Percentiles rank a stretch among this genome's conserved stretches.
Evolutionary conservation across 2,797 vertebrate species (phyloP).

Genomic region (Sphaeramia orbicularis): DNA sequence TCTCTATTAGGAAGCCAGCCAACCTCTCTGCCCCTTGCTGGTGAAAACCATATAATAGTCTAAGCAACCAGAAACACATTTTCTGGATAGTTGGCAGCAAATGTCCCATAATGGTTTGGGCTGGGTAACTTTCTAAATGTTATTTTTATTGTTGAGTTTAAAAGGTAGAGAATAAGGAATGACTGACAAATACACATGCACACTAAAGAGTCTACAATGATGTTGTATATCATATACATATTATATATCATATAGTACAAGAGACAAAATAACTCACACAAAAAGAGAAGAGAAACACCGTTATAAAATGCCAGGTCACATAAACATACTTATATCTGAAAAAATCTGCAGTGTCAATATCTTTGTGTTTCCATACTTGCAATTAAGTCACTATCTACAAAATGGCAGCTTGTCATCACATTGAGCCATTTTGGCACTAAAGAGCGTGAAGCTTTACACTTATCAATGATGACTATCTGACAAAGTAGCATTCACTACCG

Average conservation of each 20-base stretch:
- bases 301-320: conserved; percentile 51
- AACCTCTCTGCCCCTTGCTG: conserved; percentile 77
- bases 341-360: no score
- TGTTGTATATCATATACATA: conserved; percentile 21
- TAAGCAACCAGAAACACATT: conserved; percentile 83
- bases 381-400: neutral
- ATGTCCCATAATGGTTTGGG: conserved; percentile 80
- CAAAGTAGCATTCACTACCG: conserved; percentile 67
- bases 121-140: conserved; percentile 78
- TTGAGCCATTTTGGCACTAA: conserved; percentile 60
- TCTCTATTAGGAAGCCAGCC: conserved; percentile 83
- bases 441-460: conserved; percentile 71
- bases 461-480: conserved; percentile 81
- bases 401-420: conserved; percentile 51
- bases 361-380: no score
- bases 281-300: conserved; percentile 30
- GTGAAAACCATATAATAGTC: conserved; percentile 82
- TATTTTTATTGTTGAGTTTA: conserved; percentile 73
- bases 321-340: conserved; percentile 40
- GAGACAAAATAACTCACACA: conserved; percentile 26
- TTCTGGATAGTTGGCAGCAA: conserved; percentile 85
- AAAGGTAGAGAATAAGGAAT: conserved; percentile 42
- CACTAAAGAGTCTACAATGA: conserved; percentile 23
- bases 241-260: neutral
- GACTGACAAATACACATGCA: conserved; percentile 49